These are phyloP conservation scores for Hirundichthys speculiger DNA, from an alignment of 2,113 vertebrate genomes.

Conservation along the genomic window DNA sequence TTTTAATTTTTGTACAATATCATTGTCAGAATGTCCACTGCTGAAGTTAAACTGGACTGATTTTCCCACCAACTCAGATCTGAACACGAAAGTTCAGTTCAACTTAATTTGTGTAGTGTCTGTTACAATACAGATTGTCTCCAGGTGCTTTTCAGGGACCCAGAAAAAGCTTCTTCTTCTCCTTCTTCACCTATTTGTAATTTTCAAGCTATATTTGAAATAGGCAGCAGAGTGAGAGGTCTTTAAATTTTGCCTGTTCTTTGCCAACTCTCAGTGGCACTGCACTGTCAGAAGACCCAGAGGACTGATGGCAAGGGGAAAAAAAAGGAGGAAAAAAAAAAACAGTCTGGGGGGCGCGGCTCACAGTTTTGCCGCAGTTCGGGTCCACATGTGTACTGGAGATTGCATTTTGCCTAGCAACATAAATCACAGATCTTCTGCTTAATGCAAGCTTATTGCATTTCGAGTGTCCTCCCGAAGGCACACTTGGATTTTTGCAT, in stretches of 20 bases:
- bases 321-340: conserved; percentile 24
- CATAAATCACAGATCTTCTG: conserved; percentile 56
- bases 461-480: neutral
- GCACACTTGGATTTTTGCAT: neutral
- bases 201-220: neutral
- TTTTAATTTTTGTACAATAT: too few relatives aligned
- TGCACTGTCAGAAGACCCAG: conserved; percentile 73
- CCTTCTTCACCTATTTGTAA: neutral
- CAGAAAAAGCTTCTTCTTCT: neutral
- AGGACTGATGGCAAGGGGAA: conserved; percentile 70
- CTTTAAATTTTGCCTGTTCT: conserved; percentile 5
- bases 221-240: conserved; percentile 47
- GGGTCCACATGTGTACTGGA: conserved; percentile 65
- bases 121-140: too few relatives aligned
- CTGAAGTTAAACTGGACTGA: too few relatives aligned
- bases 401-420: conserved; percentile 74
- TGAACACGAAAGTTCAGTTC: neutral
- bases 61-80: neutral
- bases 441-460: conserved; percentile 19
- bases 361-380: conserved; percentile 80
- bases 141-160: too few relatives aligned
- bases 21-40: too few relatives aligned
- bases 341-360: conserved; percentile 78
- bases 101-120: too few relatives aligned
- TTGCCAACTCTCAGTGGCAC: conserved; percentile 58